Evolutionary conservation across 2,888 invertebrate genomes (phyloP), one percentile per base, ranked within the genome.

Genomic region (Seira sanloemensis): DNA sequence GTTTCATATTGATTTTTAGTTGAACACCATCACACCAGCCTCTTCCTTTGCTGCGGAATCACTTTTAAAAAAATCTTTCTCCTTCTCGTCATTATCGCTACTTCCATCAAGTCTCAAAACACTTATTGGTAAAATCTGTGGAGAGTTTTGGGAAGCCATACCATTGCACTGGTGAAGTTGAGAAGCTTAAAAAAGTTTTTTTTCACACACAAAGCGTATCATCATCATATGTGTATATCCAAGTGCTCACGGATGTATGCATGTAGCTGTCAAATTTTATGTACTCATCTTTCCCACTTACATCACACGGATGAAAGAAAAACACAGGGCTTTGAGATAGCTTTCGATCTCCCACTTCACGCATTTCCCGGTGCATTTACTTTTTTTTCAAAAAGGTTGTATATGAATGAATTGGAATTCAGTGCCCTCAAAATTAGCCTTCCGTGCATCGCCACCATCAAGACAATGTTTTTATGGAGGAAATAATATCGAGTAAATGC

Each of bases 1-100:
- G 87, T 78, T 87, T 71, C 74, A 86, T 81, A 87, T 88, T 86
- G 88, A 88, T 88, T 88, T 88, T 50, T 50, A 50, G 50, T 50
- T 50, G 50, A 50, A n/a, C 50, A 50, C 50, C 50, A 50, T 78
- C 80, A 66, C 23, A 50, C 72, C 83, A 78, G 65, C n/a, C 24
- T 37, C 78, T 76, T 81, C 81, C 50, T 50, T 18, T 50, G 2
- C n/a, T 16, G 5, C 16, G 2, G 50, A 50, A 50, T 50, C 16
- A 18, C 16, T 50, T 50, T 18, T n/a, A n/a, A n/a, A n/a, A 50
- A 50, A 50, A 50, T 50, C 50, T 50, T 74, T 80, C 74, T 66
- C 68, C 67, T 18, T 78, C 73, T 77, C 16, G 54, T 27, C 73
- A 71, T 71, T 46, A 73, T 73, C 72, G 50, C 62, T 26, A 58